Evolutionary conservation across 2,888 invertebrate genomes (phyloP).

Genomic region (Panzeria rudis): DNA sequence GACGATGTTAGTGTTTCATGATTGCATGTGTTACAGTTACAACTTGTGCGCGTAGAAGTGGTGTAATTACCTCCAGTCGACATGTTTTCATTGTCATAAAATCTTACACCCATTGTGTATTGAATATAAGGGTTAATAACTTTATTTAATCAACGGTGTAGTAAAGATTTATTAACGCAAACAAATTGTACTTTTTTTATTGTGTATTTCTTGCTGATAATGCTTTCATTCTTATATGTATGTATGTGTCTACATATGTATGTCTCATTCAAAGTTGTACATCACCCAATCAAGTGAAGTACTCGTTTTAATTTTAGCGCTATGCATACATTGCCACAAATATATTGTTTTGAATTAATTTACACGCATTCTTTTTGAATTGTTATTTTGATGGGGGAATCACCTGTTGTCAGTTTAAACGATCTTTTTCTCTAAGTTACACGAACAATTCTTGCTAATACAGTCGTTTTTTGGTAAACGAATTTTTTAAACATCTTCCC

Average conservation of each 20-base stretch:
- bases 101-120: constrained; percentile 77
- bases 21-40: constrained; percentile 29
- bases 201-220: constrained; percentile 13
- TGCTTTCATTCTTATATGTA: constrained; percentile 15
- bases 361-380: constrained; percentile 14
- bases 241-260: not conserved
- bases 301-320: constrained; percentile 38
- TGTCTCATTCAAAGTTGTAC: not conserved
- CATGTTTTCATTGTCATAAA: constrained; percentile 78
- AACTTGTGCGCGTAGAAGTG: constrained; percentile 3
- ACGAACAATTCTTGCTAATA: constrained; percentile 25
- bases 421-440: constrained; percentile 26
- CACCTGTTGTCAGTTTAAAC: constrained; percentile 60
- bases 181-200: constrained; percentile 8
- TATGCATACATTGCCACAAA: not conserved
- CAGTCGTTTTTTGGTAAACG: constrained; percentile 8
- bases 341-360: constrained; percentile 24
- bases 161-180: constrained; percentile 28
- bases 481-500: constrained; percentile 2
- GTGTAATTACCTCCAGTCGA: constrained; percentile 74
- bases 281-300: constrained; percentile 22
- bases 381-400: constrained; percentile 65
- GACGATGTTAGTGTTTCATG: constrained; percentile 30
- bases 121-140: not conserved
- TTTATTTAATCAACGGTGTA: not conserved